A percentile compares a stretch with the other conserved stretches of the same genome.
Conservation (phyloP, 2,797 vertebrate species). For the Percopsis omiscomaycus region DNA sequence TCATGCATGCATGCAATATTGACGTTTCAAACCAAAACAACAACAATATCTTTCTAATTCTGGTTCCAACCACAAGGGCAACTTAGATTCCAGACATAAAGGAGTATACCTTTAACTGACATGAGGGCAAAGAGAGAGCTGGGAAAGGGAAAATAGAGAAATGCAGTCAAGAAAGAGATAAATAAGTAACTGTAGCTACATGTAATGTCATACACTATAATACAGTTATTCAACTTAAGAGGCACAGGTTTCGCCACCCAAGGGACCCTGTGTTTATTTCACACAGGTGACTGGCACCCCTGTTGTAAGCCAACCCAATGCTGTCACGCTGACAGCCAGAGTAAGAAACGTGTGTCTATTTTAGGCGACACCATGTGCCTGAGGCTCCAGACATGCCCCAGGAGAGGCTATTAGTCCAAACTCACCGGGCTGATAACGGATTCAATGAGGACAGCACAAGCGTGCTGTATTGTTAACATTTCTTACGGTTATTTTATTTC, state of each 20-base stretch:
- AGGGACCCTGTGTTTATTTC: slow-evolving; percentile 23
- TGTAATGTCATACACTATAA: slow-evolving; percentile 9
- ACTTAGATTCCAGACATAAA: neutral
- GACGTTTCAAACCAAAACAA: neutral
- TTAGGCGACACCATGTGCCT: slow-evolving; percentile 46
- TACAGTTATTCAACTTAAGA: slow-evolving; percentile 7
- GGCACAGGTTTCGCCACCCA: slow-evolving; percentile 8
- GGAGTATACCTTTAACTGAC: neutral
- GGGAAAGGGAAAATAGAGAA: neutral
- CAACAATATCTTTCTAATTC: no score
- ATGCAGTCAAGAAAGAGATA: neutral
- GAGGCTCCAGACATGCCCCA: slow-evolving; percentile 16
- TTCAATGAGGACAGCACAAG: slow-evolving; percentile 16
- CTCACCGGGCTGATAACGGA: slow-evolving; percentile 27
- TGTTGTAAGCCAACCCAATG: slow-evolving; percentile 13
- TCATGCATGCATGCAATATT: neutral
- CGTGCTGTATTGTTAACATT: slow-evolving; percentile 1
- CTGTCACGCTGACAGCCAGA: slow-evolving; percentile 23
- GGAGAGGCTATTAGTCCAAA: slow-evolving; percentile 23
- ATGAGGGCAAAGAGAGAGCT: neutral
- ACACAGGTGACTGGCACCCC: slow-evolving; percentile 7
- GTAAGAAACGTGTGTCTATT: slow-evolving; percentile 55
- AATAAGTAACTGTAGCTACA: neutral
- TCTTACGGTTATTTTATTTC: slow-evolving; percentile 6
- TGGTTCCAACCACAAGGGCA: no score